Percentiles rank a stretch among this genome's conserved stretches.
Evolutionary conservation across 2,797 vertebrate genomes (phyloP).

Genomic region (Chelon auratus): DNA sequence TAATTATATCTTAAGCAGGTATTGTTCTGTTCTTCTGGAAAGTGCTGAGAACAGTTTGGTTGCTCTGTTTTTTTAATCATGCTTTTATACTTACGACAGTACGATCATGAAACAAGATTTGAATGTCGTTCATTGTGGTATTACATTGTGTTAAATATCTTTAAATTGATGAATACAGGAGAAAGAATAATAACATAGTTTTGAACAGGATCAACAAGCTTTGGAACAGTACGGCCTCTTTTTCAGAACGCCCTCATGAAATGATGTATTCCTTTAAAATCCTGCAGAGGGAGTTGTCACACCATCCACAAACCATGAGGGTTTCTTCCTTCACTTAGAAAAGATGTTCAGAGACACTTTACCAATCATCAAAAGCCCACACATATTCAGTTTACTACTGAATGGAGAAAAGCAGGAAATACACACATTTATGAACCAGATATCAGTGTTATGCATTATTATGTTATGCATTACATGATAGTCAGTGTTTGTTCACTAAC

Average conservation of each 20-base stretch:
- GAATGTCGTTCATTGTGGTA: background rate
- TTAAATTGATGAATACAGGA: background rate
- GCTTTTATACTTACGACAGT: background rate
- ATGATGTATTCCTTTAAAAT: background rate
- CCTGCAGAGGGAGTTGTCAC: constrained; percentile 64
- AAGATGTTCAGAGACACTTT: no score
- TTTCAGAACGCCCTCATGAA: background rate
- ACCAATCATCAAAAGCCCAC: no score
- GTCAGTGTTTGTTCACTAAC: background rate
- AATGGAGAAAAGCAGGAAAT: background rate
- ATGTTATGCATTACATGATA: background rate
- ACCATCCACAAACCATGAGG: background rate
- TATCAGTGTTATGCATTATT: background rate
- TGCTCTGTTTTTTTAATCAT: background rate
- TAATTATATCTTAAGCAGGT: background rate
- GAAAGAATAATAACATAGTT: background rate
- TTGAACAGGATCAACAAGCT: background rate
- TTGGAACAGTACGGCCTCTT: background rate
- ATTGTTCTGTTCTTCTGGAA: background rate
- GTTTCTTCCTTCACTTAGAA: no score
- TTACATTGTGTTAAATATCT: background rate
- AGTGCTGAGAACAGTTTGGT: background rate
- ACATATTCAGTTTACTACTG: background rate
- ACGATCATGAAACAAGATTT: background rate
- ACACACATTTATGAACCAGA: background rate